These are phyloP conservation scores for Agonopterix alstromeriana DNA, from an alignment of 2,888 invertebrate genomes.

Conservation along the genomic window DNA sequence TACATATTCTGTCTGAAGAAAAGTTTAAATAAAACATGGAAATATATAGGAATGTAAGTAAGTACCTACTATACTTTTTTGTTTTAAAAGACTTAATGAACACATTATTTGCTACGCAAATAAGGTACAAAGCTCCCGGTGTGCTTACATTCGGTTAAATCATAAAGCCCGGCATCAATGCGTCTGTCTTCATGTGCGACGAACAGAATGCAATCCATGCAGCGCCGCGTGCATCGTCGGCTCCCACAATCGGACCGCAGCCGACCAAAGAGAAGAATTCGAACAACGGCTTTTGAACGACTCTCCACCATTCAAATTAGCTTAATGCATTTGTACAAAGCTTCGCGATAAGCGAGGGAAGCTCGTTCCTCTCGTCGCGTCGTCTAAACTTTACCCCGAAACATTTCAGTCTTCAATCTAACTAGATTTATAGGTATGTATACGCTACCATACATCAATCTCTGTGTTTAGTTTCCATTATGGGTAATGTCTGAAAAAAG, in stretches of 20 bases:
- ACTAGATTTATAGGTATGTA: neutral
- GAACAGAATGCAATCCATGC: slow-evolving; percentile 61
- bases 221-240: slow-evolving; percentile 32
- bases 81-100: slow-evolving; percentile 27
- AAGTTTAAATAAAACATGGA: too few species aligned
- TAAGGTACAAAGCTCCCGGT: slow-evolving; percentile 21
- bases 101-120: slow-evolving; percentile 33
- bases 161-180: slow-evolving; percentile 56
- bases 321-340: slow-evolving; percentile 72
- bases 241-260: slow-evolving; percentile 60
- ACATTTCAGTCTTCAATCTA: neutral
- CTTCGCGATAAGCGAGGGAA: slow-evolving; percentile 63
- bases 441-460: slow-evolving; percentile 11
- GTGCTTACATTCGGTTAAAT: slow-evolving; percentile 40
- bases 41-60: too few species aligned
- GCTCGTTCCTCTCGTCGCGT: slow-evolving; percentile 31
- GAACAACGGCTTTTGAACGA: slow-evolving; percentile 67
- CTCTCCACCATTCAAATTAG: slow-evolving; percentile 73
- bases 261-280: slow-evolving; percentile 64
- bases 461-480: slow-evolving; percentile 3
- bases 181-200: slow-evolving; percentile 53
- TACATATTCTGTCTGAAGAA: too few species aligned
- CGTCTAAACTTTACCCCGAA: slow-evolving; percentile 12
- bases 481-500: slow-evolving; percentile 31
- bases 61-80: neutral